phyloP scores from a whole-genome alignment of 2,113 vertebrate genomes.

The Pycnonotus jocosus region DNA sequence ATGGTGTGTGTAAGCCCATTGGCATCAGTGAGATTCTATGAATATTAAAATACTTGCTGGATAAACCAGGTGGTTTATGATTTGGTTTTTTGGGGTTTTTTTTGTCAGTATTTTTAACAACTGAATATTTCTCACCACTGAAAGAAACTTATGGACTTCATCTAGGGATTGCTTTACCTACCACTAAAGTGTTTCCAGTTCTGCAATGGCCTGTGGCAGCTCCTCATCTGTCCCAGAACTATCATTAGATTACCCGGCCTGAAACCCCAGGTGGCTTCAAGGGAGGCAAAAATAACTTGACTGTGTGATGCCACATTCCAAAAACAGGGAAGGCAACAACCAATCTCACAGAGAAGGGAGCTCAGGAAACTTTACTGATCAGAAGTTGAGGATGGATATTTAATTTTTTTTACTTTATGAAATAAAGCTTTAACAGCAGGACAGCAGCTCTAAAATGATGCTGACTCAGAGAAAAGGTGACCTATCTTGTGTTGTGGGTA shows the following conservation, averaged over 20 bases:
- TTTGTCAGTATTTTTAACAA: neutral
- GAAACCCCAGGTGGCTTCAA: neutral
- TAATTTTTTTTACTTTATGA: neutral
- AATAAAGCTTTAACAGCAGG: neutral
- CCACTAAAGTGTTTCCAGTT: neutral
- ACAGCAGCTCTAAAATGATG: neutral
- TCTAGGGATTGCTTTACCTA: neutral
- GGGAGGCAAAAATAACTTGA: neutral
- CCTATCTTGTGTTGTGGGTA: neutral
- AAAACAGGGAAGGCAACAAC: neutral
- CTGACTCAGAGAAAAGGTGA: neutral
- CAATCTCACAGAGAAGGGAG: neutral
- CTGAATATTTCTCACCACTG: neutral
- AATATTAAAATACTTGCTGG: constrained; percentile 43
- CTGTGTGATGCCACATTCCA: neutral
- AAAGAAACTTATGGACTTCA: neutral
- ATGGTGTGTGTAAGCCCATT: neutral
- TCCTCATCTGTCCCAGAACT: neutral
- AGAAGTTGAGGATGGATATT: neutral
- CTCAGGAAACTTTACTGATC: neutral
- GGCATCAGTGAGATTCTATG: neutral
- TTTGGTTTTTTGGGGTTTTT: no score
- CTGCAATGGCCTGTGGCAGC: neutral
- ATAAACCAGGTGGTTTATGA: neutral
- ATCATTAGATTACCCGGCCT: neutral